These are phyloP conservation scores for Drosophila pandora DNA, from an alignment of 1,140 invertebrate genomes.

Conservation along the genomic window DNA sequence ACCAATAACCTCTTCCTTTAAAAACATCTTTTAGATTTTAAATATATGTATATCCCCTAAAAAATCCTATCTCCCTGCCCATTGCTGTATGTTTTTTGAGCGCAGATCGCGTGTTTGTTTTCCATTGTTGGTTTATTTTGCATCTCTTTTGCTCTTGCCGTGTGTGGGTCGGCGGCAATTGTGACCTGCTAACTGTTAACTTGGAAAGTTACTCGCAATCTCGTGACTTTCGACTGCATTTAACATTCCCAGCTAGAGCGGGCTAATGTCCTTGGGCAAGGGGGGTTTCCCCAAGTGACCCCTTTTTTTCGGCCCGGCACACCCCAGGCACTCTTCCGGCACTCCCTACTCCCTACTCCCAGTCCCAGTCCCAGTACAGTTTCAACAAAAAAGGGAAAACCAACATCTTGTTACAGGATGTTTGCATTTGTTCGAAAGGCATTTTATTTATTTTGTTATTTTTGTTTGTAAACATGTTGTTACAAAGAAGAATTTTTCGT, in stretches of 20 bases:
- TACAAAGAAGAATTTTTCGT: too few relatives aligned
- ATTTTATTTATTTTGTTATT: too few relatives aligned
- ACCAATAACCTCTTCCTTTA: too few relatives aligned
- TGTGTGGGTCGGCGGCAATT: slow-evolving; percentile 14
- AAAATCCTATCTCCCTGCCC: neutral
- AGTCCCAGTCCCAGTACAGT: slow-evolving; percentile 15
- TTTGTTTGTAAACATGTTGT: too few relatives aligned
- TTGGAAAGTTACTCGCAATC: slow-evolving; percentile 39
- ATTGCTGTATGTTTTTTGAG: neutral
- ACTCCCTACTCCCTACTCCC: too few relatives aligned
- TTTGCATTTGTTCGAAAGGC: slow-evolving; percentile 13
- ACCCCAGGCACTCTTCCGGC: neutral
- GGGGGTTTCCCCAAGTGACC: slow-evolving; percentile 12
- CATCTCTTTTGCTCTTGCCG: neutral
- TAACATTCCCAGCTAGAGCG: slow-evolving; percentile 26
- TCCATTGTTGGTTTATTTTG: neutral
- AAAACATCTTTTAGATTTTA: too few relatives aligned
- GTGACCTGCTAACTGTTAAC: slow-evolving; percentile 42
- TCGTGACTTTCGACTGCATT: slow-evolving; percentile 31
- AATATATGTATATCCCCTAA: neutral
- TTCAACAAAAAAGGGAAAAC: neutral
- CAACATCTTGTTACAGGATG: slow-evolving; percentile 23
- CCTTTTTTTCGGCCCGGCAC: slow-evolving; percentile 7
- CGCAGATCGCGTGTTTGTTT: slow-evolving; percentile 9
- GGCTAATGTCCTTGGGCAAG: slow-evolving; percentile 31